phyloP scores from a whole-genome alignment of 2,888 invertebrate species.

The Drosophila borborema region DNA sequence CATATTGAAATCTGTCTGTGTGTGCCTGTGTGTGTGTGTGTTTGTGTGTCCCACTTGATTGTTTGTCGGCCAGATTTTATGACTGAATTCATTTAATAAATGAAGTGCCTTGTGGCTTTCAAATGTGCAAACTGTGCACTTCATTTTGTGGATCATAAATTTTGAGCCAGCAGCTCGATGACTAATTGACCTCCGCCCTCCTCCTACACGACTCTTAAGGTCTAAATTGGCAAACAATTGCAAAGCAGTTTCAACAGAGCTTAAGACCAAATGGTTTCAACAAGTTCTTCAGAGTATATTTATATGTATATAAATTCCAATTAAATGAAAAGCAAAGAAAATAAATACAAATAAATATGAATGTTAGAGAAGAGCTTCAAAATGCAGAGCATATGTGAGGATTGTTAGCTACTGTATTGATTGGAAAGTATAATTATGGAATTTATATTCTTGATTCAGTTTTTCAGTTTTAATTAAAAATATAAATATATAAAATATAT shows the following conservation, averaged over 20 bases:
- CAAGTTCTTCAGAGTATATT: not conserved
- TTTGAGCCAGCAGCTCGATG: constrained; percentile 12
- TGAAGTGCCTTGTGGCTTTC: constrained; percentile 64
- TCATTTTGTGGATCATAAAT: constrained; percentile 45
- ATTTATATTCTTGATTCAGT: too few species aligned
- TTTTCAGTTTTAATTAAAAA: too few species aligned
- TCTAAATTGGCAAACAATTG: constrained; percentile 13
- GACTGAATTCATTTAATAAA: constrained; percentile 61
- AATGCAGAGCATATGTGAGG: not conserved
- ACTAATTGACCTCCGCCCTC: constrained; percentile 25
- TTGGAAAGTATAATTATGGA: too few species aligned
- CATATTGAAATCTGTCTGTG: not conserved
- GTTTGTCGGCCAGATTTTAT: constrained; percentile 34
- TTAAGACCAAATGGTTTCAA: not conserved
- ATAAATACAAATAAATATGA: not conserved
- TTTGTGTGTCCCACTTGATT: constrained; percentile 33
- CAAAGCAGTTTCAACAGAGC: not conserved
- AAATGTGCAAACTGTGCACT: constrained; percentile 44
- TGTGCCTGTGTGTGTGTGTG: constrained; percentile 1
- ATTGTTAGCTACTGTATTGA: not conserved
- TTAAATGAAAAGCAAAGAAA: not conserved
- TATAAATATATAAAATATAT: too few species aligned
- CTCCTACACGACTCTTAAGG: not conserved
- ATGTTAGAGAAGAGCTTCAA: not conserved
- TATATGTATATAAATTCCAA: not conserved